Conservation (phyloP, 2,113 vertebrate genomes). For the Pseudonaja textilis region DNA sequence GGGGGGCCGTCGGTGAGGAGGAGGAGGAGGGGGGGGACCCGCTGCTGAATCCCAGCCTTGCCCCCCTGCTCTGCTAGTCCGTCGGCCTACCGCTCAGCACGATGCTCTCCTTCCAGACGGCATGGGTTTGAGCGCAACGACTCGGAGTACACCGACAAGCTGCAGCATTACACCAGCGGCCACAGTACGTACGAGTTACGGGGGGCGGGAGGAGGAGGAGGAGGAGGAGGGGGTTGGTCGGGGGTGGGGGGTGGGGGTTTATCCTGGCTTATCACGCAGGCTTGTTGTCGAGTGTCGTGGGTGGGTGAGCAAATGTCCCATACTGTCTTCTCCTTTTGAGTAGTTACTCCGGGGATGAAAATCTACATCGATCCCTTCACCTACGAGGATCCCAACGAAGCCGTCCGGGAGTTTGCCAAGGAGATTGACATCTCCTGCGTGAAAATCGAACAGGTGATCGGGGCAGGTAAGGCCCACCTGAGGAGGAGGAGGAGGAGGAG, state of each 20-base stretch:
- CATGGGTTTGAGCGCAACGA: conserved; percentile 87
- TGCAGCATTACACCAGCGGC: conserved; percentile 95
- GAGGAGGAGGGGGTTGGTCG: background rate
- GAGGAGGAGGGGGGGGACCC: background rate
- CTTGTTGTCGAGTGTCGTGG: background rate
- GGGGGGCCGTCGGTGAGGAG: background rate
- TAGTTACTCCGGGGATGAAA: conserved; percentile 97
- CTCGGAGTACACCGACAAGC: conserved; percentile 94
- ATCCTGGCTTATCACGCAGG: background rate
- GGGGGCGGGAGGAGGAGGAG: background rate
- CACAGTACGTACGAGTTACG: conserved; percentile 83
- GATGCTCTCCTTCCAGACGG: conserved; percentile 86
- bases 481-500: too few relatives aligned
- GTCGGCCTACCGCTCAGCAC: conserved; percentile 59
- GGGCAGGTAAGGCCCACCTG: conserved; percentile 81
- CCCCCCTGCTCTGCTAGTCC: conserved; percentile 29
- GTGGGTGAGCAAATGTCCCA: too few relatives aligned
- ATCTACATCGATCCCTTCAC: conserved; percentile 98
- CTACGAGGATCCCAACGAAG: conserved; percentile 96
- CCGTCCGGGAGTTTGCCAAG: conserved; percentile 93
- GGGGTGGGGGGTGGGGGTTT: background rate
- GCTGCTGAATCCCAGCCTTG: conserved; percentile 7
- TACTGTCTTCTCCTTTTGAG: conserved; percentile 33
- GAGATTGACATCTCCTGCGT: conserved; percentile 95
- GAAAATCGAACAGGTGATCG: conserved; percentile 97